Evolutionary conservation across 2,797 vertebrate species (phyloP), one percentile per base, ranked within the genome.

Genomic region (Rousettus madagascariensis): DNA sequence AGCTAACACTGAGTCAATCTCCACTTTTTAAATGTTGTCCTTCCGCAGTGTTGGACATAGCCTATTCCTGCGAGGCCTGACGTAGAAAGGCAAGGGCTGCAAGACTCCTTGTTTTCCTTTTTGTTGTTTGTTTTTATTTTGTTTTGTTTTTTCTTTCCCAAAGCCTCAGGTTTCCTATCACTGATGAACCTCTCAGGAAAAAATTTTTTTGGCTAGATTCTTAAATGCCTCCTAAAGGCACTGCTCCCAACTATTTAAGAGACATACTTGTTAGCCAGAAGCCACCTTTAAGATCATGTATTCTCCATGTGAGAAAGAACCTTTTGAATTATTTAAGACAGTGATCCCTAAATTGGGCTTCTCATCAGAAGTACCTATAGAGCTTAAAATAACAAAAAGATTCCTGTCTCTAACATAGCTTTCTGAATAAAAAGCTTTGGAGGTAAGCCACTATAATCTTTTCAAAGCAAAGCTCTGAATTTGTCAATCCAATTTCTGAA

Each of bases 291-390:
- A 74, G 51, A n/a, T 41, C 49, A 61, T 46, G 30, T 38, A 30
- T 59, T 61, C 33, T 90, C 75, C 72, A 57, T 33, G 41, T 30
- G 53, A 91, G 61, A 82, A 61, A 1, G 41, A n/a, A 26, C 8
- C 8, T 68, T 86, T 65, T 10, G 30, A 88, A 22, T 78, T 78
- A 86, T 36, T 91, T 84, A 86, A 53, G 43, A 57, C 3, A 38
- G n/a, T 77, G 65, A 75, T 28, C 78, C 79, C 55, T 91, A 95
- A 82, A 91, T n/a, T 11, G 22, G 30, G 20, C 65, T 92, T 90
- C 72, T 94, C 57, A 86, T 72, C 30, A 96, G 26, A 90, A 71
- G 30, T 41, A 30, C 26, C 19, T 41, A 84, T 8, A 9, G 41
- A 57, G 36, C 33, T 78, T 65, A 63, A 86, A 77, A 69, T 6